phyloP scores from a whole-genome alignment of 2,797 vertebrate species.

The Pseudopleuronectes americanus region DNA sequence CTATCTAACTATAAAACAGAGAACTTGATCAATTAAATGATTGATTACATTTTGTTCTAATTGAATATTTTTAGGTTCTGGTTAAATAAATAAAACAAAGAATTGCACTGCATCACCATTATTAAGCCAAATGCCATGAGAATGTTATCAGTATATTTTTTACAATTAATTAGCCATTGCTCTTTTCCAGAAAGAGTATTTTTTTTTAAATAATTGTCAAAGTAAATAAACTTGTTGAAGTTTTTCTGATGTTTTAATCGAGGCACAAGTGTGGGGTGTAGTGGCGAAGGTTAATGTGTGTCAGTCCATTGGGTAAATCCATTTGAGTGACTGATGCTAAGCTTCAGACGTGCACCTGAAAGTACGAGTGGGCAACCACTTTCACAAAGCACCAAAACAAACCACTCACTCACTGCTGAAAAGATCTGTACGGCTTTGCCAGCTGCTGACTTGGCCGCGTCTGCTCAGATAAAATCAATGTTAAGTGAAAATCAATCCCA shows the following conservation, averaged over 20 bases:
- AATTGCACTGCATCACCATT: no score
- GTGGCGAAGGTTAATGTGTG: conserved; percentile 16
- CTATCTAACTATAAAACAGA: no score
- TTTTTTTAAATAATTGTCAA: no score
- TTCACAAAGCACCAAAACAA: conserved; percentile 43
- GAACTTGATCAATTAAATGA: no score
- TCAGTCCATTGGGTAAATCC: conserved; percentile 26
- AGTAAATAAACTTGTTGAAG: background rate
- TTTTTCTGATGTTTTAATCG: background rate
- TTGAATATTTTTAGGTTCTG: background rate
- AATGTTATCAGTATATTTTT: background rate
- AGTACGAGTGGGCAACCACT: conserved; percentile 15
- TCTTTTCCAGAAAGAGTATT: background rate
- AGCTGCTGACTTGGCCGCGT: conserved; percentile 20
- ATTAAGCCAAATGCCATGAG: no score
- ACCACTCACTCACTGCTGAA: conserved; percentile 33
- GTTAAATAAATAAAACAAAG: no score
- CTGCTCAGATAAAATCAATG: background rate
- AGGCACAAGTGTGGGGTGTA: background rate
- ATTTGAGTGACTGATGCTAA: conserved; percentile 31
- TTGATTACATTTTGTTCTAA: no score
- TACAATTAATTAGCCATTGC: no score
- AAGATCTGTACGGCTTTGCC: conserved; percentile 25
- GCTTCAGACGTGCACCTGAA: conserved; percentile 35
- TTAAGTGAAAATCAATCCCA: conserved; percentile 10